Conservation (phyloP, 2,888 invertebrate genomes). For the Lepidochitona cinerea region DNA sequence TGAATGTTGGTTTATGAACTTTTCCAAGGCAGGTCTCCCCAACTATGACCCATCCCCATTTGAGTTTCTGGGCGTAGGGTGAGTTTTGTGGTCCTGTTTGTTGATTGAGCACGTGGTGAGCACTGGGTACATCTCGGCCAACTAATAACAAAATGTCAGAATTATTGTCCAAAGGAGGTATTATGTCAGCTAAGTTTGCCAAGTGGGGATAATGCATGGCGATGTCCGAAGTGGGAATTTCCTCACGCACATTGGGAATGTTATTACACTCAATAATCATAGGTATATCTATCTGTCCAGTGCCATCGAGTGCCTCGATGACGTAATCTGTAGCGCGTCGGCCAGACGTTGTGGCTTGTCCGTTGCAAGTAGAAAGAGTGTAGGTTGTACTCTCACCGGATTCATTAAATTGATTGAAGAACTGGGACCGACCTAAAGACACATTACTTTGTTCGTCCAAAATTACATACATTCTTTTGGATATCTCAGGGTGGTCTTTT, state of each 20-base stretch:
- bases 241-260: constrained; percentile 24
- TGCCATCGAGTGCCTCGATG: constrained; percentile 21
- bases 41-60: constrained; percentile 6
- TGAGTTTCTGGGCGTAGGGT: constrained; percentile 13
- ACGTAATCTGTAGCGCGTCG: constrained; percentile 15
- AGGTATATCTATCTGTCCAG: constrained; percentile 17
- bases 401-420: constrained; percentile 4
- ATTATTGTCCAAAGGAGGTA: constrained; percentile 5
- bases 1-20: constrained; percentile 11
- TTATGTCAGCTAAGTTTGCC: neutral
- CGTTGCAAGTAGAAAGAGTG: neutral
- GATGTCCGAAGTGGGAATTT: constrained; percentile 32
- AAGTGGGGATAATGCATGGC: constrained; percentile 9
- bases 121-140: constrained; percentile 7
- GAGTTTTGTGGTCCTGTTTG: neutral
- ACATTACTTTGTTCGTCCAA: constrained; percentile 18
- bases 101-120: constrained; percentile 14
- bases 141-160: constrained; percentile 1
- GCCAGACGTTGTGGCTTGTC: constrained; percentile 9
- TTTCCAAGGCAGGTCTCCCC: constrained; percentile 8
- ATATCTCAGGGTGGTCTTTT: no score
- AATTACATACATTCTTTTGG: constrained; percentile 1
- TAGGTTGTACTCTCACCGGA: neutral
- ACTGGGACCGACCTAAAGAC: neutral
- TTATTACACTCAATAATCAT: constrained; percentile 28